Base-by-base conservation (phyloP, 2,888 invertebrate species). In the Harpagoxenus sublaevis region DNA sequence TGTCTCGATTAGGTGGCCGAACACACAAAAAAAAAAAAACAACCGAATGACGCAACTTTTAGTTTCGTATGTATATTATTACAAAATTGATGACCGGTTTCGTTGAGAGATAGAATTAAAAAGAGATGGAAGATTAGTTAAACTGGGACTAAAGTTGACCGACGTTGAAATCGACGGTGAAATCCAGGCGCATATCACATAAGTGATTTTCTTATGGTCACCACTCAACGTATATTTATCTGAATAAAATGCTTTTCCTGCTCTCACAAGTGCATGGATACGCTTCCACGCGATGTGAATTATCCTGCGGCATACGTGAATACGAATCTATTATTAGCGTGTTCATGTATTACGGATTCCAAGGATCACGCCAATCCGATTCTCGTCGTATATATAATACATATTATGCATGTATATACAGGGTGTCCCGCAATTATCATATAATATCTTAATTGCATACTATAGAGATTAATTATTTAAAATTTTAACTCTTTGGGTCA, bases 291-390 rank as follows among this genome's bases (percentile, higher is more conserved):
- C 35, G 55, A 53, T 15, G n/a, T 28, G 28, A 70, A 55, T 78
- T 70, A 55, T 70, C 53, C 39, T 48, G 12, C 18, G 45, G n/a
- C 53, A 31, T 73, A 73, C 45, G 35, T 73, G 57, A 45, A 23
- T 60, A 45, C 45, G n/a, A 39, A 60, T 60, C 48, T 81, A 39
- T 75, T 48, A 74, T 51, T 74, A 74, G 60, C 28, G 23, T 8
- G 28, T 73, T 81, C 60, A 74, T 60, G 60, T 60, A 23, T 81
- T 75, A 60, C 39, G 39, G 28, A 74, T 81, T 18, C 57, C 75
- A 39, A 57, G 75, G 60, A 81, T 81, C 60, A 39, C 48, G 79
- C n/a, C 23, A 74, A 12, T 60, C 8, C 23, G 28, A 66, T 42
- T 53, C 28, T 18, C 10, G 15, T 28, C 8, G 8, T 9, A 39